Percentiles rank a stretch among this genome's conserved stretches.
Evolutionary conservation across 2,797 vertebrate species (phyloP).

Genomic region (Calcarius lapponicus): DNA sequence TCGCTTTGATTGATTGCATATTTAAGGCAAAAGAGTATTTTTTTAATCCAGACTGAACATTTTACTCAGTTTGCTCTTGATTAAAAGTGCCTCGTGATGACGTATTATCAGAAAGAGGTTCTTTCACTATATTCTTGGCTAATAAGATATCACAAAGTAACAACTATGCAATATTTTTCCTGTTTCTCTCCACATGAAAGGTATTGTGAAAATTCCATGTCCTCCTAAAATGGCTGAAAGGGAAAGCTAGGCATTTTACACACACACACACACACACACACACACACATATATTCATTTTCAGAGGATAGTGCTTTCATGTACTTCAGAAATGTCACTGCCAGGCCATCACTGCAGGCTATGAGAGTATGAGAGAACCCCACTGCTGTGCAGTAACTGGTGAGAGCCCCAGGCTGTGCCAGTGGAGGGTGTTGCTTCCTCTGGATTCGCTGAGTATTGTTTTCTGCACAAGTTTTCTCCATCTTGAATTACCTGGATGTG

Average conservation of each 20-base stretch:
- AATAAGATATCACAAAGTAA: background rate
- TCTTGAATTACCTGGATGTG: background rate
- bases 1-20: slow-evolving; percentile 22
- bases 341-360: background rate
- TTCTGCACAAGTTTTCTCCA: background rate
- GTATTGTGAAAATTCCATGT: background rate
- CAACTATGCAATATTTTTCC: background rate
- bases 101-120: background rate
- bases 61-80: slow-evolving; percentile 28
- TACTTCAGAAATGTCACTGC: background rate
- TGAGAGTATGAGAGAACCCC: rapidly evolving
- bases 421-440: rapidly evolving
- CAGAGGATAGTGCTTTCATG: background rate
- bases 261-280: rapidly evolving
- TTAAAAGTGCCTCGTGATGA: background rate
- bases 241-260: background rate
- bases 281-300: background rate
- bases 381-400: background rate
- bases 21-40: slow-evolving; percentile 38
- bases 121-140: background rate
- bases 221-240: background rate
- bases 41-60: background rate
- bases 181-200: rapidly evolving
- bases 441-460: background rate
- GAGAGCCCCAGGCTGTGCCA: background rate